Evolutionary conservation across 1,140 invertebrate species (phyloP).

Genomic region (Atta colombica): DNA sequence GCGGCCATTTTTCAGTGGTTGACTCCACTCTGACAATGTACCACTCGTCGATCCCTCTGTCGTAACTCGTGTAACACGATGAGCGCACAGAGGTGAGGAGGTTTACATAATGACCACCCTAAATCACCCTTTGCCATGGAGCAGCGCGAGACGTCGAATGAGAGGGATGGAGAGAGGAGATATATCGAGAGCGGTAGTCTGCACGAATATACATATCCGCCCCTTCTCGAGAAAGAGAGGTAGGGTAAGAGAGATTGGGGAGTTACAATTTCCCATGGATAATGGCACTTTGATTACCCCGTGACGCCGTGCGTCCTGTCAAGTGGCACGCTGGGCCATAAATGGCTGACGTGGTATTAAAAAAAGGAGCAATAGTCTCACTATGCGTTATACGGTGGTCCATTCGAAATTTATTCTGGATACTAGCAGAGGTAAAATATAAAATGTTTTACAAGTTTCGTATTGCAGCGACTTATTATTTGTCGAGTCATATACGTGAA

Average conservation of each 20-base stretch:
- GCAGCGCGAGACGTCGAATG: not conserved
- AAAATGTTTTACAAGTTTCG: not conserved
- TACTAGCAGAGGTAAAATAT: not conserved
- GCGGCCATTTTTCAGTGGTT: conserved; percentile 82
- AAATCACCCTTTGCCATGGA: conserved; percentile 48
- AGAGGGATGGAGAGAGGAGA: conserved; percentile 44
- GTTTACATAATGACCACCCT: conserved; percentile 71
- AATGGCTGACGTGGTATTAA: conserved; percentile 75
- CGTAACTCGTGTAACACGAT: conserved; percentile 65
- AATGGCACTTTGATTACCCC: conserved; percentile 86
- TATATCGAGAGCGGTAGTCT: conserved; percentile 42
- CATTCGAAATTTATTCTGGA: not conserved
- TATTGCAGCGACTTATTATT: not conserved
- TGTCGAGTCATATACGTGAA: not conserved
- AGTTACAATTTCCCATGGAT: conserved; percentile 86
- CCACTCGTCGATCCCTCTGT: conserved; percentile 76
- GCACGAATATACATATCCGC: conserved; percentile 59
- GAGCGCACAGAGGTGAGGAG: conserved; percentile 47
- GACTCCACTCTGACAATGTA: conserved; percentile 81
- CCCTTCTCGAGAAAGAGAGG: conserved; percentile 46
- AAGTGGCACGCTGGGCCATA: conserved; percentile 81
- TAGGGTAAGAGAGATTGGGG: conserved; percentile 66
- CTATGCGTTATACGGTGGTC: conserved; percentile 25
- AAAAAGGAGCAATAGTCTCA: conserved; percentile 59
- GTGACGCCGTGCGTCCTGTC: conserved; percentile 83